Percentiles rank a stretch among this genome's conserved stretches.
Evolutionary conservation across 2,797 vertebrate species (phyloP).

Genomic region (Catamblyrhynchus diadema): DNA sequence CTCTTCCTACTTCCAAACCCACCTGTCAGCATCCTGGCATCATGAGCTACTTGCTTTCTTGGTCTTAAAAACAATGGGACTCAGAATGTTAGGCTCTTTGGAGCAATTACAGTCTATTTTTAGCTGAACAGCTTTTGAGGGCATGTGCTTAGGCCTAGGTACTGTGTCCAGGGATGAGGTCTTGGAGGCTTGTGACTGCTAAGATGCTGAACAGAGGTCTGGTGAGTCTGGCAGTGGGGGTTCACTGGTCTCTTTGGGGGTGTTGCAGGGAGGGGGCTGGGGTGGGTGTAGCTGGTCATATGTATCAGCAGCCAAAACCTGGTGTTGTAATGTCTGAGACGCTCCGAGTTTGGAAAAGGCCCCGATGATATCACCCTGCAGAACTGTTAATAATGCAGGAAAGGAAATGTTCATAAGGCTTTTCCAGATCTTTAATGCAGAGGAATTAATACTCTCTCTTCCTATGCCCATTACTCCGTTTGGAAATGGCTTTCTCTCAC

Average conservation of each 20-base stretch:
- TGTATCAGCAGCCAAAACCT: conserved; percentile 44
- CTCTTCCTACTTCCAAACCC: not conserved
- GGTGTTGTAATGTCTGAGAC: conserved; percentile 53
- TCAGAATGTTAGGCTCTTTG: not conserved
- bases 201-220: not conserved
- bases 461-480: not conserved
- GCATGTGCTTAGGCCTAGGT: not conserved
- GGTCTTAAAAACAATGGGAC: not conserved
- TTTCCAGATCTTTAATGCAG: conserved; percentile 44
- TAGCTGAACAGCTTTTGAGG: not conserved
- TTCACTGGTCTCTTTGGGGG: not conserved
- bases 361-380: conserved; percentile 49
- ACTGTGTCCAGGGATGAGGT: not conserved
- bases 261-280: not conserved
- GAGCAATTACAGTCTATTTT: not conserved
- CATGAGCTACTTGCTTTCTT: not conserved
- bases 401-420: conserved; percentile 54
- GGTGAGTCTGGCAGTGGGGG: not conserved
- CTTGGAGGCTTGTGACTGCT: not conserved
- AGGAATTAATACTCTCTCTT: conserved; percentile 23
- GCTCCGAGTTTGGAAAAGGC: conserved; percentile 43
- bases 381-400: conserved; percentile 45
- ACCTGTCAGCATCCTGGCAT: not conserved
- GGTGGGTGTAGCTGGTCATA: conserved; percentile 30
- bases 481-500: conserved; percentile 9